Base-by-base conservation (phyloP, 2,113 vertebrate species). In the Dipodomys ordii region DNA sequence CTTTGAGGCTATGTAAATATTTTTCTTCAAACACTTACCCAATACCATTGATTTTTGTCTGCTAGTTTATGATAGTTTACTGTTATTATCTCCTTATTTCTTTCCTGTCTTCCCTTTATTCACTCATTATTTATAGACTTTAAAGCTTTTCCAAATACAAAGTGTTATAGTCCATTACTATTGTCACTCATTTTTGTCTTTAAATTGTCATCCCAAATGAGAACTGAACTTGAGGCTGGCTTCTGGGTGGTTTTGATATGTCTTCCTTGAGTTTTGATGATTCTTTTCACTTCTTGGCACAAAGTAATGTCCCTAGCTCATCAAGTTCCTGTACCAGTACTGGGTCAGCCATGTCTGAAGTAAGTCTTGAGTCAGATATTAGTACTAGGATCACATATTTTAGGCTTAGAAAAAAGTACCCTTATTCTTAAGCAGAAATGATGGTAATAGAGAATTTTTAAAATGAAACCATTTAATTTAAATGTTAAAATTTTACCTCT, bases 381-480 rank as follows among this genome's bases (percentile, higher is more conserved):
- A 27, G 10, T 60, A 18, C 10, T 64, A 18, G 35, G 16, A 64
- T 85, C 76, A 10, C 53, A 46, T 91, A 71, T 35, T 91, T 64
- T 88, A 88, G 19, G 71, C 25, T 73, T 4, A 57, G 15, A 57
- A 57, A 57, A 57, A 57, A 57, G 53, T 4, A 57, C 53, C 49
- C 49, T 57, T 57, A 57, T 57, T 57, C 16, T 57, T 57, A 57
- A 57, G 39, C 32, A 96, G 20, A 95, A 89, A 57, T 91, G 20
- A 46, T 69, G 49, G n/a, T 81, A 80, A 20, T 19, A 87, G 62
- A 91, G 53, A 83, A 62, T 57, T 95, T 83, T 88, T 80, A 35
- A 84, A 74, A 81, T 87, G 64, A 74, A 92, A 91, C n/a, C 57
- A 46, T 87, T 95, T 94, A 91, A 93, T 95, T 90, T 80, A 73